These are phyloP conservation scores for Brachionus calyciflorus DNA, from an alignment of 1,140 invertebrate species.

Conservation along the genomic window DNA sequence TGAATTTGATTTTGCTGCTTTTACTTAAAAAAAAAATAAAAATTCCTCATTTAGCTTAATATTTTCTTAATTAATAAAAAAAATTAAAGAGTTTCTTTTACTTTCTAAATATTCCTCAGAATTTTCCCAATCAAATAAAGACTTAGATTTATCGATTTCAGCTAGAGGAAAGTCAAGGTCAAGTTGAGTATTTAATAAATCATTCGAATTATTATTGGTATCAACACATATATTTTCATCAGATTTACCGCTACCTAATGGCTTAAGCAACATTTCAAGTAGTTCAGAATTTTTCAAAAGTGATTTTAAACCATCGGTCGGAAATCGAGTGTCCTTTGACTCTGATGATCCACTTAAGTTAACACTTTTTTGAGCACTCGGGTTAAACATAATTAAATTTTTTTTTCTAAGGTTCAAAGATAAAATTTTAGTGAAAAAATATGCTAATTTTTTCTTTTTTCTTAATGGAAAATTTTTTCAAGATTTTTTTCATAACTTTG, in stretches of 20 bases:
- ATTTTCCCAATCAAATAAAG: constrained; percentile 26
- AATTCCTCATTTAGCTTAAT: too few relatives aligned
- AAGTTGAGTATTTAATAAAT: neutral
- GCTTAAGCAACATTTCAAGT: constrained; percentile 32
- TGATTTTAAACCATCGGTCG: constrained; percentile 21
- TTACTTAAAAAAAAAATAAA: constrained; percentile 11
- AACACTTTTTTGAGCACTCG: neutral
- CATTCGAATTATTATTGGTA: neutral
- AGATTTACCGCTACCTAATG: neutral
- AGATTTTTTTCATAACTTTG: too few relatives aligned
- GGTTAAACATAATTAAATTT: neutral
- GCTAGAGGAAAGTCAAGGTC: neutral
- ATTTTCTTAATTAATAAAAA: constrained; percentile 10
- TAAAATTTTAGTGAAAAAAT: too few relatives aligned
- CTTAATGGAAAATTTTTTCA: neutral
- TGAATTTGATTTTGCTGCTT: neutral
- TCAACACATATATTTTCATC: too few relatives aligned
- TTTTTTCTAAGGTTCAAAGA: too few relatives aligned
- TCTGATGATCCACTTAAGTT: neutral
- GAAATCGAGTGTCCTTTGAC: constrained; percentile 6
- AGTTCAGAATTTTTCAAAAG: constrained; percentile 40
- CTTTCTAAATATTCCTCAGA: neutral
- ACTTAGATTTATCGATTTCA: neutral
- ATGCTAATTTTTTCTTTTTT: too few relatives aligned
- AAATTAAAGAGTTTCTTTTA: neutral